These are phyloP conservation scores for Hylaeus volcanicus DNA, from an alignment of 1,140 invertebrate genomes.

Conservation along the genomic window DNA sequence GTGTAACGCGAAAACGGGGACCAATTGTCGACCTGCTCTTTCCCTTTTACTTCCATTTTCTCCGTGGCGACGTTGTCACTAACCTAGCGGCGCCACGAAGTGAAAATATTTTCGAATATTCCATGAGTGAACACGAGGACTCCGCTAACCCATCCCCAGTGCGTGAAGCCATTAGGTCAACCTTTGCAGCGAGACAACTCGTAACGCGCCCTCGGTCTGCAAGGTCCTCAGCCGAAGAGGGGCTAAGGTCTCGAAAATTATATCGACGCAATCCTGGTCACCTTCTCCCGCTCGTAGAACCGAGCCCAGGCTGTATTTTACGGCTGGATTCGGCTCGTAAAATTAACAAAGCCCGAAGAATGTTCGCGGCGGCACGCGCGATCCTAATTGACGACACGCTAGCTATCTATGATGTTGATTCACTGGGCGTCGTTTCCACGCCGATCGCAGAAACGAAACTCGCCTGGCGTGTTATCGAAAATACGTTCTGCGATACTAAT, in stretches of 20 bases:
- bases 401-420: constrained; percentile 63
- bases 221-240: too few species aligned
- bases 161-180: too few species aligned
- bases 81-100: too few species aligned
- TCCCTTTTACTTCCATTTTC: background rate
- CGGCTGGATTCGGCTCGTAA: constrained; percentile 54
- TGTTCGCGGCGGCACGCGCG: constrained; percentile 34
- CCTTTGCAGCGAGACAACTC: too few species aligned
- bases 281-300: background rate
- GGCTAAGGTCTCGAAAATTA: constrained; percentile 32
- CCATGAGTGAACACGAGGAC: too few species aligned
- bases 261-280: constrained; percentile 13
- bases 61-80: too few species aligned
- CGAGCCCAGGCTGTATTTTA: constrained; percentile 51
- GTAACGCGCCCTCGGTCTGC: too few species aligned
- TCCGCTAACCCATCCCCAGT: too few species aligned
- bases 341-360: constrained; percentile 61
- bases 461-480: background rate
- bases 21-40: constrained; percentile 29
- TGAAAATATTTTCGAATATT: too few species aligned
- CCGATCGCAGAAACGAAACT: background rate
- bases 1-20: constrained; percentile 47
- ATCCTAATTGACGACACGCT: constrained; percentile 55
- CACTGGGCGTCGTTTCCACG: constrained; percentile 28
- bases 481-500: background rate